phyloP scores from a whole-genome alignment of 2,797 vertebrate species.

The Glossophaga mutica region DNA sequence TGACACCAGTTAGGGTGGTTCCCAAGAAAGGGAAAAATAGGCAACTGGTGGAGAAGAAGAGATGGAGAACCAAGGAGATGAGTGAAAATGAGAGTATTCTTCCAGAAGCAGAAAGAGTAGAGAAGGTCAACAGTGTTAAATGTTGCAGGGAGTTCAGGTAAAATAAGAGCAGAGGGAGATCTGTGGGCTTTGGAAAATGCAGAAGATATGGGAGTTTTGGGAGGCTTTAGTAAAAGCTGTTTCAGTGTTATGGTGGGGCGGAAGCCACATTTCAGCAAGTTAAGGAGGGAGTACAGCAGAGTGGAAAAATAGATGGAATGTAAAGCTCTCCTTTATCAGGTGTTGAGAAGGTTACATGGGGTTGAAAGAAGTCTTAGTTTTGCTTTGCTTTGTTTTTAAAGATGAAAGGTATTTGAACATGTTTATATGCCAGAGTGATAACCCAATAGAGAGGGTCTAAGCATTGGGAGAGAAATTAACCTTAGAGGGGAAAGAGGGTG shows the following conservation, averaged over 20 bases:
- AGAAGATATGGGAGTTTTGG: background rate
- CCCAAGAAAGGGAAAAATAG: background rate
- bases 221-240: background rate
- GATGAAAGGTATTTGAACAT: background rate
- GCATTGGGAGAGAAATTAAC: background rate
- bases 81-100: background rate
- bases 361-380: background rate
- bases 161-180: background rate
- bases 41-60: background rate
- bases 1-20: no score
- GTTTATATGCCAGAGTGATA: background rate
- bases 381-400: background rate
- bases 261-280: background rate
- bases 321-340: background rate
- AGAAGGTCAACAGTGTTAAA: background rate
- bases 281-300: background rate
- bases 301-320: background rate
- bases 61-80: background rate
- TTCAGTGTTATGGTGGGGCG: background rate
- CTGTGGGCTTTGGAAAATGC: background rate
- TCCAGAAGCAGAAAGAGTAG: background rate
- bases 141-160: background rate
- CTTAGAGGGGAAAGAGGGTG: background rate
- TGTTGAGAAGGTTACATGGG: background rate
- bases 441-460: background rate